A percentile compares a stretch with the other conserved stretches of the same genome.
phyloP scores from a whole-genome alignment of 23 tunicate species.

The Aplidium turbinatum region DNA sequence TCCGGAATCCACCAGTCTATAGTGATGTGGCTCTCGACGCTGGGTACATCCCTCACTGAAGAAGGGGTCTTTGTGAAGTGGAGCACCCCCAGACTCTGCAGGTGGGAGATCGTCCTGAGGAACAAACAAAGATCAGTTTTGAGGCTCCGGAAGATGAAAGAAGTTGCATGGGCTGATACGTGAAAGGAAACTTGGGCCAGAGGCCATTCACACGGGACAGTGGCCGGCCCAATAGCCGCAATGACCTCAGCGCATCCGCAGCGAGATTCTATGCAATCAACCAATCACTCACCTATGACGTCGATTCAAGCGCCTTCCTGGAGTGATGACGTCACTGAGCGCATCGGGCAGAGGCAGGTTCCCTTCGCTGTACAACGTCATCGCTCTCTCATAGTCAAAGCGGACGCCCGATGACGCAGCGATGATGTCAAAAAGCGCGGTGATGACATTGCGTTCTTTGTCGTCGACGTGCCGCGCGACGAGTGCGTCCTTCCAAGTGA shows the following conservation, averaged over 20 bases:
- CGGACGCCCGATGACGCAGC: conserved; percentile 35
- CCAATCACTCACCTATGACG: not conserved
- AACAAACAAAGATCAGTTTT: not conserved
- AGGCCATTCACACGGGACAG: too few species aligned
- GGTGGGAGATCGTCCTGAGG: conserved; percentile 9
- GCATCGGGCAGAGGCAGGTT: conserved; percentile 24
- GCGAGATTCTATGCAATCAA: too few species aligned
- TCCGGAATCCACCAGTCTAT: conserved; percentile 86
- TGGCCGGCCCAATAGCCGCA: too few species aligned
- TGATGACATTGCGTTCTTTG: conserved; percentile 64
- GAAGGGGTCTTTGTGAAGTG: not conserved
- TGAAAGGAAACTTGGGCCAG: too few species aligned
- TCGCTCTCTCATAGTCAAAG: conserved; percentile 62
- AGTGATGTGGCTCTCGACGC: conserved; percentile 75
- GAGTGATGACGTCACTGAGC: conserved; percentile 29
- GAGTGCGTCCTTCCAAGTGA: conserved; percentile 66
- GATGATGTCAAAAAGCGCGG: conserved; percentile 65
- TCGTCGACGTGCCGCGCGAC: not conserved
- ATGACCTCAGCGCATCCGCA: too few species aligned
- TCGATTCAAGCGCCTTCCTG: not conserved
- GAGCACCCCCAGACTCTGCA: conserved; percentile 12
- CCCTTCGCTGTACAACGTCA: conserved; percentile 42
- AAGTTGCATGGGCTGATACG: too few species aligned
- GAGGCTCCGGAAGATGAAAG: not conserved
- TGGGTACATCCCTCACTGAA: not conserved